Evolutionary conservation across 2,797 vertebrate genomes (phyloP).

Genomic region (Phoxinus dragarum): DNA sequence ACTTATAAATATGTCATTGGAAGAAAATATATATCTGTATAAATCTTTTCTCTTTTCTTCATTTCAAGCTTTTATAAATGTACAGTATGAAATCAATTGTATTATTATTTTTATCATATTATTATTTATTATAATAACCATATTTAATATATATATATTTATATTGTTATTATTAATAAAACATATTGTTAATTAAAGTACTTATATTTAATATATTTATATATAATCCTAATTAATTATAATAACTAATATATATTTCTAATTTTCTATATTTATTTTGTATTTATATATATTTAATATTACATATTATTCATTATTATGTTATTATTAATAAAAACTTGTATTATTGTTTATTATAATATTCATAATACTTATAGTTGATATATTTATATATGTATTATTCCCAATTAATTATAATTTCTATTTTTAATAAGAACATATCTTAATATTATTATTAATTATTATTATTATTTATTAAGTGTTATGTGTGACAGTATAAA

Average conservation of each 20-base stretch:
- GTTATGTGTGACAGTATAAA: not conserved
- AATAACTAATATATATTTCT: not conserved
- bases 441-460: not conserved
- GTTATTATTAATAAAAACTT: too few species aligned
- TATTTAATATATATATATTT: too few species aligned
- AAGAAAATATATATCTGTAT: not conserved
- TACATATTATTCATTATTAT: too few species aligned
- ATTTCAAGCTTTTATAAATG: not conserved
- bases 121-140: not conserved
- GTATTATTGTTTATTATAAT: not conserved
- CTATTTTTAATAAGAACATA: not conserved
- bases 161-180: too few species aligned
- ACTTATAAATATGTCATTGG: not conserved
- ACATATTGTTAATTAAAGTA: not conserved
- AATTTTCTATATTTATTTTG: not conserved
- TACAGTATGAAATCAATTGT: not conserved
- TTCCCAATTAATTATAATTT: not conserved
- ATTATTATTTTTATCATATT: not conserved
- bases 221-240: not conserved
- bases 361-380: not conserved
- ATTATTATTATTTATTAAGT: not conserved
- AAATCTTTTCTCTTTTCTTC: not conserved
- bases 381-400: not conserved
- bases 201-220: too few species aligned
- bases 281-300: not conserved